Evolutionary conservation across 2,113 vertebrate species (phyloP).

Genomic region (Circaetus gallicus): DNA sequence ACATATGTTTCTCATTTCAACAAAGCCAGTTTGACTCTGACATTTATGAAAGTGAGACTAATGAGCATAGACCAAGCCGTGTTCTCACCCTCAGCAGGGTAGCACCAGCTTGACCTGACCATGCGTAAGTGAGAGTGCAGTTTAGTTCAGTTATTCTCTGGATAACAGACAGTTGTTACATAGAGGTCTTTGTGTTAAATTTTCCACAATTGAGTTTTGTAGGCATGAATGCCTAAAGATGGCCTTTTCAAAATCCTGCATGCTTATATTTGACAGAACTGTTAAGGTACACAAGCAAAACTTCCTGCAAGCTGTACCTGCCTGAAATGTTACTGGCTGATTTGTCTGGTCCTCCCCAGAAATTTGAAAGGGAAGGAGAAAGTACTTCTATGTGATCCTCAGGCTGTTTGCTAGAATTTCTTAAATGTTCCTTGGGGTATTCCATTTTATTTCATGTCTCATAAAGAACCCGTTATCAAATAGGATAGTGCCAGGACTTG

Average conservation of each 20-base stretch:
- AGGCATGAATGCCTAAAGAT: background rate
- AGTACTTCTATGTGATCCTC: background rate
- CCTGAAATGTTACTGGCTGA: background rate
- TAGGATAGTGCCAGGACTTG: background rate
- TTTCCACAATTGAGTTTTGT: background rate
- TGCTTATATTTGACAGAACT: background rate
- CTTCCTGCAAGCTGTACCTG: background rate
- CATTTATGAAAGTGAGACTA: background rate
- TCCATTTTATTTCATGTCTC: background rate
- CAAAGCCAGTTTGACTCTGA: background rate
- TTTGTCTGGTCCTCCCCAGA: background rate
- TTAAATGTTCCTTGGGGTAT: background rate
- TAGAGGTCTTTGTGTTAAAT: background rate
- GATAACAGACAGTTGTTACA: background rate
- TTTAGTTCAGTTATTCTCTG: background rate
- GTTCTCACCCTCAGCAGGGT: background rate
- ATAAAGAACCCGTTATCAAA: background rate
- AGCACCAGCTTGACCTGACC: background rate
- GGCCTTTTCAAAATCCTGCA: background rate
- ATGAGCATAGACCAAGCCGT: background rate
- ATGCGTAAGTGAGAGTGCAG: background rate
- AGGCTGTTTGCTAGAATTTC: background rate
- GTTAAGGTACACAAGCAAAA: background rate
- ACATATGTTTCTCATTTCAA: slow-evolving; percentile 16
- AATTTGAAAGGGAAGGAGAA: background rate